Base-by-base conservation (phyloP, 2,113 vertebrate genomes). In the Capreolus pygargus region DNA sequence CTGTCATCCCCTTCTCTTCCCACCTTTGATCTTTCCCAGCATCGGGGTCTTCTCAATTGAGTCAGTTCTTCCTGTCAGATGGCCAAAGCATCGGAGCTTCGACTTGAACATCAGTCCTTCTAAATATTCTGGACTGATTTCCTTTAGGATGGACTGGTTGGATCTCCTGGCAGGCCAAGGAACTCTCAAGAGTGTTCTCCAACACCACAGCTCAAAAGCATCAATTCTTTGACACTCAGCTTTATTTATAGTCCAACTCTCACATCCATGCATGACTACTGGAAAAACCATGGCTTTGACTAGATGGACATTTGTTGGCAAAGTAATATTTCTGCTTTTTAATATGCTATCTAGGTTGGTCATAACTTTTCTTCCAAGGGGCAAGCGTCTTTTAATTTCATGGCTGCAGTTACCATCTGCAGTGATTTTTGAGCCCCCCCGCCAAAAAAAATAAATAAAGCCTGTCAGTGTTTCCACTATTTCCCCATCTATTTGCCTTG, bases 11-110 rank as follows among this genome's bases (percentile, higher is more conserved):
- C 33, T 11, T 67, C 17, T 11, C 64, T 8, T 36, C 8, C 33
- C 0, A 0, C 2, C 33, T 21, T 36, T 17, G n/a, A 36, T 67
- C 33, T 21, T 67, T 67, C 64, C 64, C 64, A 67, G 17, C 4
- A 67, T 36, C n/a, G 21, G 8, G 33, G n/a, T 67, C 17, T 67
- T 67, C 36, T 67, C 16, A n/a, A 2, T 21, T 67, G 8, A 67
- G 64, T n/a, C 64, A 5, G 8, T 67, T 67, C 33, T 67, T 36
- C 64, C 10, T 33, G 36, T 36, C 64, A 36, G 64, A 17, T n/a
- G 17, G n/a, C 17, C 64, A 67, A 67, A 67, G n/a, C n/a, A 36
- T 36, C 19, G n/a, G 64, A 21, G n/a, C 36, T 67, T 67, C 17
- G 36, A 36, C 17, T 67, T 67, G 17, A 67, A 2, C 17, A 67